Evolutionary conservation across 1,140 invertebrate genomes (phyloP).

Genomic region (Caenorhabditis inopinata): DNA sequence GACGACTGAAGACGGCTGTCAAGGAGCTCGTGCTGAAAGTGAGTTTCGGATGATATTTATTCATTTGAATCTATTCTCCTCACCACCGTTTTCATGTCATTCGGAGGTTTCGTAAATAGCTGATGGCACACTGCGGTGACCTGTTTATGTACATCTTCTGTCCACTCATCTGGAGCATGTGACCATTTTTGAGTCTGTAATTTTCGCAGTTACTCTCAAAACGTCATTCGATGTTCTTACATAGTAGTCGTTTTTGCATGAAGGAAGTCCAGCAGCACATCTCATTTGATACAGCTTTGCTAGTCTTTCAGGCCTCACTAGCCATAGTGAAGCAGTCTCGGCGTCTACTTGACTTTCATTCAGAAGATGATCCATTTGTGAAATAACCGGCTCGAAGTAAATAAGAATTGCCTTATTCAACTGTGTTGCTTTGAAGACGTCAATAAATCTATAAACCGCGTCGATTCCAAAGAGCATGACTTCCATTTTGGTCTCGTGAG

Average conservation of each 20-base stretch:
- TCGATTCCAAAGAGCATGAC: slow-evolving; percentile 61
- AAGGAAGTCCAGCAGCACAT: slow-evolving; percentile 58
- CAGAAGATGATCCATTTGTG: slow-evolving; percentile 57
- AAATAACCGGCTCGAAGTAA: slow-evolving; percentile 61
- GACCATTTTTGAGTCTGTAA: slow-evolving; percentile 58
- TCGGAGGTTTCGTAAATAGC: slow-evolving; percentile 56
- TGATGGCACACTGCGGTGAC: slow-evolving; percentile 64
- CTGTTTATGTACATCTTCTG: slow-evolving; percentile 63
- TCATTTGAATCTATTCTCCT: neutral
- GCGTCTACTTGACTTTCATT: slow-evolving; percentile 49
- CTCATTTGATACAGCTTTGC: slow-evolving; percentile 63
- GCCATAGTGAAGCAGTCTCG: slow-evolving; percentile 64
- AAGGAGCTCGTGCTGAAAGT: slow-evolving; percentile 50
- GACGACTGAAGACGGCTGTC: slow-evolving; percentile 54
- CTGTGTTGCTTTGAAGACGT: slow-evolving; percentile 55
- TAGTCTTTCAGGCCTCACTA: slow-evolving; percentile 56
- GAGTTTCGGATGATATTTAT: neutral
- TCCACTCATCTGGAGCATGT: slow-evolving; percentile 51
- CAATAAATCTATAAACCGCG: slow-evolving; percentile 58
- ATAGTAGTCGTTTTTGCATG: slow-evolving; percentile 57
- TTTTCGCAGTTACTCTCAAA: slow-evolving; percentile 2
- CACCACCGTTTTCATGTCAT: slow-evolving; percentile 14
- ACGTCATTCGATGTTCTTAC: slow-evolving; percentile 34
- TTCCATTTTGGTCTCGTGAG: slow-evolving; percentile 58
- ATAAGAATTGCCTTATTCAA: slow-evolving; percentile 53